Evolutionary conservation across 2,888 invertebrate genomes (phyloP).

Genomic region (Brachyopa scutellaris): DNA sequence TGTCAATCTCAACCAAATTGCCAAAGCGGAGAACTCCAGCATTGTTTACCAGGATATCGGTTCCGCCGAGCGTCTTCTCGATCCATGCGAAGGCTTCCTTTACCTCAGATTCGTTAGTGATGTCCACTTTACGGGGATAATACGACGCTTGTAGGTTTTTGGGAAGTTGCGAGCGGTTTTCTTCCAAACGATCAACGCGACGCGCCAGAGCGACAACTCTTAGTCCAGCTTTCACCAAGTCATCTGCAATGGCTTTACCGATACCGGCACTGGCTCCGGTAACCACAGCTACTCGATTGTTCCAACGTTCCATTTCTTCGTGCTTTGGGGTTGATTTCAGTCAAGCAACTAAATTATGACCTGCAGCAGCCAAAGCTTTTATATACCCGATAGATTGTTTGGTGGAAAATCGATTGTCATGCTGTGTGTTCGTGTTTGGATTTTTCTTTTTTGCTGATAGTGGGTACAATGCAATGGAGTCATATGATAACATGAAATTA

Average conservation of each 20-base stretch:
- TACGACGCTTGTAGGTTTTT: neutral
- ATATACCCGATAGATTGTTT: neutral
- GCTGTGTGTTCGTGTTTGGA: too few species aligned
- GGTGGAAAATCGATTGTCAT: neutral
- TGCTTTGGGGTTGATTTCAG: neutral
- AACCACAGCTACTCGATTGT: too few species aligned
- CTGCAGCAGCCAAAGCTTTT: neutral
- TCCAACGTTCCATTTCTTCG: too few species aligned
- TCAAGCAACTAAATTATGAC: neutral
- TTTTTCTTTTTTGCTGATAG: too few species aligned
- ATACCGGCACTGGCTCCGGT: conserved; percentile 84
- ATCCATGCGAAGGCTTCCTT: conserved; percentile 82
- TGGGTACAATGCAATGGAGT: too few species aligned
- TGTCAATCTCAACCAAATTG: conserved; percentile 27
- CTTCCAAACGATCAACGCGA: conserved; percentile 76
- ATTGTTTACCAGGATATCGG: conserved; percentile 84
- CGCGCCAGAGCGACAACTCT: conserved; percentile 83
- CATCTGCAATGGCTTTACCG: conserved; percentile 81
- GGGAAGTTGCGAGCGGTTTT: conserved; percentile 23
- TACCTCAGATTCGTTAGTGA: conserved; percentile 82
- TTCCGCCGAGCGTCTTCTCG: conserved; percentile 82
- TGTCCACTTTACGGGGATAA: conserved; percentile 76
- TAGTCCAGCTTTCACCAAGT: conserved; percentile 81
- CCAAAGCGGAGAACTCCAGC: conserved; percentile 80
- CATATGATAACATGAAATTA: too few species aligned